Conservation (phyloP, 2,797 vertebrate species). For the Pampus argenteus region DNA sequence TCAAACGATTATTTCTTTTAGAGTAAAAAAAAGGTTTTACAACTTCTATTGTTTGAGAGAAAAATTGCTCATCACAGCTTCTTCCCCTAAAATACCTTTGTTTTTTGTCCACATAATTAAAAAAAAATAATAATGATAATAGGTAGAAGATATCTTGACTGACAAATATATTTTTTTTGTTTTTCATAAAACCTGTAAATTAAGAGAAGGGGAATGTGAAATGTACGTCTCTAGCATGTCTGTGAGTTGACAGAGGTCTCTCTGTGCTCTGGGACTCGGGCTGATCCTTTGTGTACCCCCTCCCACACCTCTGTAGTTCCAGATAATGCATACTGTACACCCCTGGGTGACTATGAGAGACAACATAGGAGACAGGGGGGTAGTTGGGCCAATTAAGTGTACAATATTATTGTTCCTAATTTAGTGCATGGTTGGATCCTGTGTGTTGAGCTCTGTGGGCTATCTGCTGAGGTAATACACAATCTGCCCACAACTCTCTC, state of each 20-base stretch:
- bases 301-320: conserved; percentile 66
- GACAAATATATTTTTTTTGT: not conserved
- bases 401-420: conserved; percentile 98
- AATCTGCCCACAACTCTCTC: conserved; percentile 96
- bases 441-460: conserved; percentile 96
- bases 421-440: conserved; percentile 99
- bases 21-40: not conserved
- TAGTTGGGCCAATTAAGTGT: conserved; percentile 91
- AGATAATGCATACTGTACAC: conserved; percentile 75
- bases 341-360: conserved; percentile 76
- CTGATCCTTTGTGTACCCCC: conserved; percentile 59
- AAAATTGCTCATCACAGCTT: not conserved
- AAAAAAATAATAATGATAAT: too few relatives aligned
- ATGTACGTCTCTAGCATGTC: not conserved
- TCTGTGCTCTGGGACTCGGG: conserved; percentile 33
- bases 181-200: not conserved
- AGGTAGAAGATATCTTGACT: not conserved
- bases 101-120: not conserved
- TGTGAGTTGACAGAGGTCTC: conserved; percentile 26
- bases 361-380: conserved; percentile 54
- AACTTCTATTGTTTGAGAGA: not conserved
- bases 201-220: not conserved
- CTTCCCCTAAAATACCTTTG: not conserved
- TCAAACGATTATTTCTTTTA: not conserved
- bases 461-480: conserved; percentile 94